Percentiles rank a stretch among this genome's conserved stretches.
These are phyloP conservation scores for Otis tarda DNA, from an alignment of 2,113 vertebrate species.

Conservation along the genomic window DNA sequence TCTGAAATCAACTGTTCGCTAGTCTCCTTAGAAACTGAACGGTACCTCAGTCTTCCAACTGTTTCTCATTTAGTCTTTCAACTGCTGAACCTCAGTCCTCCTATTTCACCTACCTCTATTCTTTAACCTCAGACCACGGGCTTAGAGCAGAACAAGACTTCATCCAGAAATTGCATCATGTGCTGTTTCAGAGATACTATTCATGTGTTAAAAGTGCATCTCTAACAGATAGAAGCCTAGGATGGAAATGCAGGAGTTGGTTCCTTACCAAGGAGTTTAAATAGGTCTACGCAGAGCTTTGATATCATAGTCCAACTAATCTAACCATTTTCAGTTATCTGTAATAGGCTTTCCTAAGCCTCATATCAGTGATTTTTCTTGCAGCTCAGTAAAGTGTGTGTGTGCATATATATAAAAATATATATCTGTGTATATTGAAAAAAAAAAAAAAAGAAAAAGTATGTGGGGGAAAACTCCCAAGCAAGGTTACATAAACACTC, in stretches of 20 bases:
- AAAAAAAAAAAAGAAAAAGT: not conserved
- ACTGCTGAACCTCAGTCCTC: not conserved
- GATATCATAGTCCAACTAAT: not conserved
- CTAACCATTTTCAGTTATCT: not conserved
- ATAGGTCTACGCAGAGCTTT: not conserved
- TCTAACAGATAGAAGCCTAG: not conserved
- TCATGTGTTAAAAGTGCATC: not conserved
- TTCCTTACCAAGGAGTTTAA: not conserved
- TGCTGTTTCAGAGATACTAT: not conserved
- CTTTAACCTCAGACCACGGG: not conserved
- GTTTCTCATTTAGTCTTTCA: not conserved
- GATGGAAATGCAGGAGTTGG: not conserved
- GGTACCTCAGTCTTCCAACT: not conserved
- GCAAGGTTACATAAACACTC: not conserved
- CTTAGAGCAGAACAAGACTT: not conserved
- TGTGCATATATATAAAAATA: not conserved
- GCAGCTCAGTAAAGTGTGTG: not conserved
- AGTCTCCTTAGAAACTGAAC: not conserved
- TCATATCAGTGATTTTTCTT: not conserved
- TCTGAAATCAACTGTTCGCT: not conserved
- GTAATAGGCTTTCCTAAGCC: not conserved
- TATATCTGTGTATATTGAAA: no score
- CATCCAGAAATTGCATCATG: not conserved
- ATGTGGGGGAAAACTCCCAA: not conserved
- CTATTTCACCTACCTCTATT: not conserved